Evolutionary conservation across 2,888 invertebrate species (phyloP).

Genomic region (Cephus runcator): DNA sequence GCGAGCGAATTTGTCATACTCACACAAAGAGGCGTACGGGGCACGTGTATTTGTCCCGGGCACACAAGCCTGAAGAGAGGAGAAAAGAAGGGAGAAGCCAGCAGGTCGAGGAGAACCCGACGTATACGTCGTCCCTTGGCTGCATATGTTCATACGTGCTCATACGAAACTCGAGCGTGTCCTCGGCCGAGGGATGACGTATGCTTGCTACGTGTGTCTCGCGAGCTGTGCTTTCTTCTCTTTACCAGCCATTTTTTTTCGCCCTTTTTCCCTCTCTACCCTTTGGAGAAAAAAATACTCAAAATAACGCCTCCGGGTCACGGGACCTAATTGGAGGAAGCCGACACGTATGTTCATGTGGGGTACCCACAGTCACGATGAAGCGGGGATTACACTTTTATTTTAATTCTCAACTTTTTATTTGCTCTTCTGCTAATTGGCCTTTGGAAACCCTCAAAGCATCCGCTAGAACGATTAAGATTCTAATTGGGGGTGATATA

Average conservation of each 20-base stretch:
- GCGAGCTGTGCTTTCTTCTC: not conserved
- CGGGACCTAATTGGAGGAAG: constrained; percentile 3
- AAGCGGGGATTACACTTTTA: constrained; percentile 3
- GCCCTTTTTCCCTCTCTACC: not conserved
- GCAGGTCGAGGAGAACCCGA: not conserved
- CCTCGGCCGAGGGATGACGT: constrained; percentile 20
- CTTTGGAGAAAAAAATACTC: not conserved
- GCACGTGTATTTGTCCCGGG: not conserved
- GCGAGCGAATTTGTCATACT: constrained; percentile 33
- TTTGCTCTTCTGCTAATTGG: not conserved
- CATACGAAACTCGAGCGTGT: constrained; percentile 3
- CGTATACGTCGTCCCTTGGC: not conserved
- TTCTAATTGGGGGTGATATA: not conserved
- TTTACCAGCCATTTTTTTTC: not conserved
- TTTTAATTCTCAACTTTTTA: not conserved
- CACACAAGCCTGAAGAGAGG: not conserved
- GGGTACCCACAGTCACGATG: not conserved
- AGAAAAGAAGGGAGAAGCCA: not conserved
- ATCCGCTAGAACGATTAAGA: not conserved
- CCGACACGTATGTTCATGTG: constrained; percentile 2
- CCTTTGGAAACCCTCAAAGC: not conserved
- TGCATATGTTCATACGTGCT: not conserved
- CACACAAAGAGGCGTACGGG: constrained; percentile 14
- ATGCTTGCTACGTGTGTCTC: constrained; percentile 22
- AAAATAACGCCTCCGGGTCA: constrained; percentile 5